Percentiles rank a stretch among this genome's conserved stretches.
These are phyloP conservation scores for Spilarctia lutea DNA, from an alignment of 2,888 invertebrate genomes.

Conservation along the genomic window DNA sequence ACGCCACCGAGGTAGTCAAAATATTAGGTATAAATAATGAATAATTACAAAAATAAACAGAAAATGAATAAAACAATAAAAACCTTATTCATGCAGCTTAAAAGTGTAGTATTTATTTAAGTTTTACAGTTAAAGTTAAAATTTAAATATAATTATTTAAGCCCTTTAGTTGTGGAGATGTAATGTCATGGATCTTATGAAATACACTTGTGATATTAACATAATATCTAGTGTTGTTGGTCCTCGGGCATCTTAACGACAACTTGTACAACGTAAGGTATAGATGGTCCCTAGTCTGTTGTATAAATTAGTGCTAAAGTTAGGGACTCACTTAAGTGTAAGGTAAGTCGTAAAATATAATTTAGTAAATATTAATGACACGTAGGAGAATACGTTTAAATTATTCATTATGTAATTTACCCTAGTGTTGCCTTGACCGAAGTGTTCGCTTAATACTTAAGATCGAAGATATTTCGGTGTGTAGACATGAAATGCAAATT, in stretches of 20 bases:
- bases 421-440: constrained; percentile 8
- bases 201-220: background rate
- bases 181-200: background rate
- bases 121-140: background rate
- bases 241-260: background rate
- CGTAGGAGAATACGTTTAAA: background rate
- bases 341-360: constrained; percentile 22
- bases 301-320: constrained; percentile 24
- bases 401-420: constrained; percentile 15
- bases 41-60: too few relatives aligned
- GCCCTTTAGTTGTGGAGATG: background rate
- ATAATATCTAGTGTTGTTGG: background rate
- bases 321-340: constrained; percentile 9
- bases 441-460: background rate
- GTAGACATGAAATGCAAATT: background rate
- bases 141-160: background rate
- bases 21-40: too few relatives aligned
- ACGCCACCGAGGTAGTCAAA: too few relatives aligned
- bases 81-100: too few relatives aligned
- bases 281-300: constrained; percentile 5
- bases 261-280: background rate
- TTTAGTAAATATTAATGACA: constrained; percentile 19
- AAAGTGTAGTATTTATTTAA: too few relatives aligned
- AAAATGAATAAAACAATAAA: too few relatives aligned
- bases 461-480: background rate